Percentiles rank a stretch among this genome's conserved stretches.
These are phyloP conservation scores for Momotus momota DNA, from an alignment of 2,797 vertebrate species.

Conservation along the genomic window DNA sequence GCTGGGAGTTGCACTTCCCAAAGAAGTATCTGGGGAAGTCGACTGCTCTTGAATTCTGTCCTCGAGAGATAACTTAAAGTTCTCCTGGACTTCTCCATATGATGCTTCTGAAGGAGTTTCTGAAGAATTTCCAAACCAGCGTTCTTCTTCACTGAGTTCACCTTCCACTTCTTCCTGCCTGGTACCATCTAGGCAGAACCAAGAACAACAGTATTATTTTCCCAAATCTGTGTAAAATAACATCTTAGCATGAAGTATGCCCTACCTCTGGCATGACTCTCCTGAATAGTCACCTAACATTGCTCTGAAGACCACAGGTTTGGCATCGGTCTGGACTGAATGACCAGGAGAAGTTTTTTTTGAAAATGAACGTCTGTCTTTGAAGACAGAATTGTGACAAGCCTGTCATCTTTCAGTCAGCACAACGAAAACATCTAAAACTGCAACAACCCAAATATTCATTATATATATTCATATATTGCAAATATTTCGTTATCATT, in stretches of 20 bases:
- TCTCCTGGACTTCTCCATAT: slow-evolving; percentile 93
- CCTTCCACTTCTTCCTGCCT: slow-evolving; percentile 90
- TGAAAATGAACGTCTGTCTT: not conserved
- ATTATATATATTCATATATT: not conserved
- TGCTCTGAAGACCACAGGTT: not conserved
- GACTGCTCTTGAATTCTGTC: slow-evolving; percentile 85
- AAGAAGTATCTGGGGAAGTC: slow-evolving; percentile 90
- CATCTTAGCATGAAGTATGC: not conserved
- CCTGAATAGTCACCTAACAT: not conserved
- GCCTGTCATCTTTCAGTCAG: not conserved
- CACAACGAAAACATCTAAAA: not conserved
- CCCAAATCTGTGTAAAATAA: not conserved
- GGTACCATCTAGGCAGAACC: slow-evolving; percentile 88
- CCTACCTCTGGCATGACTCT: not conserved
- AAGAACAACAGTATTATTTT: slow-evolving; percentile 69
- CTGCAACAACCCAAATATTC: not conserved
- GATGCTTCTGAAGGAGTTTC: slow-evolving; percentile 90
- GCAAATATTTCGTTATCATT: not conserved
- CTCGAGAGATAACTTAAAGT: slow-evolving; percentile 85
- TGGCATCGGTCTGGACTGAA: not conserved
- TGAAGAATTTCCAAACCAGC: slow-evolving; percentile 94
- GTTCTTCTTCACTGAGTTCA: slow-evolving; percentile 91
- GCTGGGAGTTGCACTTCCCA: slow-evolving; percentile 92
- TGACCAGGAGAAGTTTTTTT: not conserved
- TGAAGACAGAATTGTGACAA: not conserved